Evolutionary conservation across 2,888 invertebrate species (phyloP), one percentile per base, ranked within the genome.

Genomic region (Phasia obesa): DNA sequence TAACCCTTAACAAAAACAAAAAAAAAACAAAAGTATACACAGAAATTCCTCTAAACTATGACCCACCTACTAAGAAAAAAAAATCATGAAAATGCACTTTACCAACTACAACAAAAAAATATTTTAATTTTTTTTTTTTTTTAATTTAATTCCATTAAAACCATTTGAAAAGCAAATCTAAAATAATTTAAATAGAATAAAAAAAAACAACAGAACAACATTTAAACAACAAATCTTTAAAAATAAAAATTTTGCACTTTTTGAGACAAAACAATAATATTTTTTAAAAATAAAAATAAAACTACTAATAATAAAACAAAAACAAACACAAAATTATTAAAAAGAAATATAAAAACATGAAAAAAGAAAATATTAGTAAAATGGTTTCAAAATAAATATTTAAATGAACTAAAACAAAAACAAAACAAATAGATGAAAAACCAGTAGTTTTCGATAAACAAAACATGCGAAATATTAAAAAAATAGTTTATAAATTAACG

Each of bases 311-410:
- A 60, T 60, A 38, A 25, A 55, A 31, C 2, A 57, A 53, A 49
- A 53, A 49, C 35, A 70, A 59, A 31, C 15, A 75, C 47, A 38
- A 75, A 76, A 65, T 42, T 27, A 64, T 51, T 57, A 57, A 60
- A 49, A 75, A 47, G 23, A 73, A 47, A 13, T 23, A 44, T 19
- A 62, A 60, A 57, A 73, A 11, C 42, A n/a, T 70, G 49, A 70
- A 62, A 65, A 47, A 25, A 17, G 17, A 74, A 75, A 80, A 80
- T 74, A 84, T 84, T 84, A 84, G 84, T 77, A 81, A 84, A 84
- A 84, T 84, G 80, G 80, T 84, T 84, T 84, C 81, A 81, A 81
- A 77, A 64, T 81, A 81, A 84, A 84, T 80, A 81, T 81, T 77
- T 62, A 76, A 78, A 78, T 42, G 65, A 77, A 71, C 19, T 27